phyloP scores from a whole-genome alignment of 2,113 vertebrate genomes.

The Camarhynchus parvulus region DNA sequence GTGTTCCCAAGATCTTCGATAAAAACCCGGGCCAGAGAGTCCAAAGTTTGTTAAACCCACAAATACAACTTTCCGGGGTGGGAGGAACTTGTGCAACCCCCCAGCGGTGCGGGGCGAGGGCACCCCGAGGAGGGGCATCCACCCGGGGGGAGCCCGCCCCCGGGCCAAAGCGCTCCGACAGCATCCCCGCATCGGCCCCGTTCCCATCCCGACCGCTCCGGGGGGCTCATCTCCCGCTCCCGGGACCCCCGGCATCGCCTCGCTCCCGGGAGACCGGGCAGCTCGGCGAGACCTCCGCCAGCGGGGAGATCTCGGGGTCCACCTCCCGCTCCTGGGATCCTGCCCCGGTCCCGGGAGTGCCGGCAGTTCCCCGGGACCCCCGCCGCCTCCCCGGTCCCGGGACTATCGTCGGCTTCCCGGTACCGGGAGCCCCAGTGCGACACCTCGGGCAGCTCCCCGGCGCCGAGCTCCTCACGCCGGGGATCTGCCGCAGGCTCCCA shows the following conservation, averaged over 20 bases:
- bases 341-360: neutral
- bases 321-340: neutral
- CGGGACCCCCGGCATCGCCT: neutral
- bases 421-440: neutral
- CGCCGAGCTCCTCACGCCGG: neutral
- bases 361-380: neutral
- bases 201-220: neutral
- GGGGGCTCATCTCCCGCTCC: neutral
- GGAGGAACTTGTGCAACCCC: neutral
- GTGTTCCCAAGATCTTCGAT: neutral
- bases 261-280: neutral
- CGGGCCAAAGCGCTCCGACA: neutral
- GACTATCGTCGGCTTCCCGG: neutral
- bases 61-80: neutral
- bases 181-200: neutral
- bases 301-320: neutral
- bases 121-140: neutral
- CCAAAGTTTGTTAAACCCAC: constrained; percentile 39
- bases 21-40: constrained; percentile 2
- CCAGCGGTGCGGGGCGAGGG: neutral
- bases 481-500: neutral
- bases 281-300: neutral
- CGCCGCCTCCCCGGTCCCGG: neutral
- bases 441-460: neutral
- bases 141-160: neutral